Conservation (phyloP, 2,888 invertebrate species). For the Agrenia bidenticulata region DNA sequence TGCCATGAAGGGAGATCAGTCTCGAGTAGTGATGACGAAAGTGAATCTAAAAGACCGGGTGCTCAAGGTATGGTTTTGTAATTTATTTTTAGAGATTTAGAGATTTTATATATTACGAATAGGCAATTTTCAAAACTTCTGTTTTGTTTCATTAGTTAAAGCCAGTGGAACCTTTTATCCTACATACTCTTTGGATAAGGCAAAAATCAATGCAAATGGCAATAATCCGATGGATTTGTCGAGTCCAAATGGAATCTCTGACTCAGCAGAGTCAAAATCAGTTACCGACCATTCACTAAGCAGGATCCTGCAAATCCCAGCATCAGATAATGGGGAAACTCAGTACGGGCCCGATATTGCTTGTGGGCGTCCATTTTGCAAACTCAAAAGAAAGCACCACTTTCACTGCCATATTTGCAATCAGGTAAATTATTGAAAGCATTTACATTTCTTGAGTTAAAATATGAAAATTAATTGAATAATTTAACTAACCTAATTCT, state of each 20-base stretch:
- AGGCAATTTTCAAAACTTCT: not conserved
- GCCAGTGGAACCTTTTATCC: constrained; percentile 90
- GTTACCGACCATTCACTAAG: constrained; percentile 53
- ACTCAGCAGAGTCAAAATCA: constrained; percentile 49
- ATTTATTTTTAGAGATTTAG: not conserved
- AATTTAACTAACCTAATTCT: not conserved
- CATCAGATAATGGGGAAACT: constrained; percentile 50
- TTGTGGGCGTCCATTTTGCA: constrained; percentile 77
- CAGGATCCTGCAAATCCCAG: constrained; percentile 52
- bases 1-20: constrained; percentile 49
- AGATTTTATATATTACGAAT: too few species aligned
- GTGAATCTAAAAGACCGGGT: constrained; percentile 45
- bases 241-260: constrained; percentile 47
- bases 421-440: constrained; percentile 59
- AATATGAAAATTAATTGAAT: not conserved
- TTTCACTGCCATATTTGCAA: constrained; percentile 79
- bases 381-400: constrained; percentile 73
- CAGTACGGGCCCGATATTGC: constrained; percentile 66
- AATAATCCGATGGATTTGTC: constrained; percentile 51
- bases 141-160: constrained; percentile 75
- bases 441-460: not conserved
- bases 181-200: constrained; percentile 63
- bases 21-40: constrained; percentile 54
- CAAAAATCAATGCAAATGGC: constrained; percentile 44
- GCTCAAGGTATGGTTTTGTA: constrained; percentile 43